A percentile compares a stretch with the other conserved stretches of the same genome.
Evolutionary conservation across 2,113 vertebrate species (phyloP).

Genomic region (Lanius collurio): DNA sequence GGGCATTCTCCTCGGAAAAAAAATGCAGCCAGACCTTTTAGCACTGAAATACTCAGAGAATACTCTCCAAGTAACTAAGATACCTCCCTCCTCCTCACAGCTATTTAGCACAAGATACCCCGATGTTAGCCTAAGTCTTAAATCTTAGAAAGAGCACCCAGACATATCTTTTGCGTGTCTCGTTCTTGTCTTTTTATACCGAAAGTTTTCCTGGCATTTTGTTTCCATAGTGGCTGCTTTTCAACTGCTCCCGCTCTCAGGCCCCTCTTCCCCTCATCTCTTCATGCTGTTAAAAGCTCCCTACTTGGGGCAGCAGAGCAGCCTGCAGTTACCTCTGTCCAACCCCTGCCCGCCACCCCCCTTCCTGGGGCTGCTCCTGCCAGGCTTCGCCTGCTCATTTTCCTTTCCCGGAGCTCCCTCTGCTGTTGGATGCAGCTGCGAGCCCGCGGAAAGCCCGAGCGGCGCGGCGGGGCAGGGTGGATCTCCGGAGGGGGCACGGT

Average conservation of each 20-base stretch:
- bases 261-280: background rate
- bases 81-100: background rate
- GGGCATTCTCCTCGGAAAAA: background rate
- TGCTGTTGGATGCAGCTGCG: background rate
- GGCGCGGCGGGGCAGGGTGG: background rate
- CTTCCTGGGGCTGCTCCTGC: background rate
- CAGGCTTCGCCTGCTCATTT: background rate
- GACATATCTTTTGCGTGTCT: background rate
- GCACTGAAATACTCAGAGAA: background rate
- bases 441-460: background rate
- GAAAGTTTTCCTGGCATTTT: background rate
- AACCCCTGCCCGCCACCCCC: background rate
- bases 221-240: background rate
- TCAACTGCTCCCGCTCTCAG: background rate
- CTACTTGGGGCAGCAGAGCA: background rate
- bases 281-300: background rate
- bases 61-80: background rate
- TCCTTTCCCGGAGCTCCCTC: conserved; percentile 62
- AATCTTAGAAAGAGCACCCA: background rate
- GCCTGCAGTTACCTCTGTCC: background rate
- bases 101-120: background rate
- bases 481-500: no score
- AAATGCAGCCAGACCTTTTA: background rate
- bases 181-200: background rate
- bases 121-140: background rate